Evolutionary conservation across 2,888 invertebrate species (phyloP), one percentile per base, ranked within the genome.

Genomic region (Peribatodes rhomboidaria): DNA sequence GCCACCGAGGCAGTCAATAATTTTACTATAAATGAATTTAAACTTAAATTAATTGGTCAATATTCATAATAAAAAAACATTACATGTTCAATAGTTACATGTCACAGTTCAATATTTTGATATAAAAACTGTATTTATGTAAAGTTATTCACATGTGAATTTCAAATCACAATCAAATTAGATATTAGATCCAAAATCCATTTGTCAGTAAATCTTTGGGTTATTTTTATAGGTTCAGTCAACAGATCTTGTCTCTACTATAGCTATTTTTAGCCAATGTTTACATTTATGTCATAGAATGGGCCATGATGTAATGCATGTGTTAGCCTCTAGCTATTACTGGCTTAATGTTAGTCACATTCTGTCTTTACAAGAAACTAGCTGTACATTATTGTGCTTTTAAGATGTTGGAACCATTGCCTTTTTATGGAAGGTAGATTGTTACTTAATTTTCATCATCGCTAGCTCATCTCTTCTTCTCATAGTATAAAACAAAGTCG

Each of bases 181-280:
- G n/a, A n/a, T n/a, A n/a, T n/a, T n/a, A n/a, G n/a, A 27, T 6
- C 27, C 6, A 4, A 27, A 2, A 27, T 27, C 27, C 27, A 27
- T 6, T 4, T 27, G 27, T 27, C 6, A 4, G 3, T 27, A 27
- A 14, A 14, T 65, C 56, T 56, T 59, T 61, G 61, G 47, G 62
- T 59, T 60, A 62, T 54, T 65, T 67, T 61, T 54, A 61, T 59
- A 60, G 63, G 37, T 50, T 49, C 14, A 57, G 39, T 53, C 27
- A 47, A 44, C 37, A 37, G 22, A 65, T 56, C 63, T 49, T 39
- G 62, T 65, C 61, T 56, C 61, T 50, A 33, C 31, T 16, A 42
- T 50, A n/a, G n/a, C 42, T 68, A 62, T 69, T 67, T 39, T 56
- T 65, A 62, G 58, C 2, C 14, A 59, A 56, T 64, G 59, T 71